Conservation (phyloP, 2,888 invertebrate species). For the Melikaiella ostensackeni region DNA sequence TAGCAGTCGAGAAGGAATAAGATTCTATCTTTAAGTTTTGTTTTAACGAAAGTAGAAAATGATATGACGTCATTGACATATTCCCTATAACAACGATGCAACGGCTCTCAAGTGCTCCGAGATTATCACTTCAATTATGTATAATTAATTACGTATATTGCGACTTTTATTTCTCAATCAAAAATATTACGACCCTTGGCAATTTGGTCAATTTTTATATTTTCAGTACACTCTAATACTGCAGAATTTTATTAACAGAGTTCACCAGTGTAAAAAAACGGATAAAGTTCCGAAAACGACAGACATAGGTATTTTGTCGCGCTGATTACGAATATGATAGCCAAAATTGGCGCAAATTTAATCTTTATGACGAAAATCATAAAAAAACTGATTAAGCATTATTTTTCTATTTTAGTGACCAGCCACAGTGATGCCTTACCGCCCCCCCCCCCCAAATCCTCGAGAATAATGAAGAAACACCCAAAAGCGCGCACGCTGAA, state of each 20-base stretch:
- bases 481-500: too few relatives aligned
- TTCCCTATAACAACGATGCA: conserved; percentile 12
- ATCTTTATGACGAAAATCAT: too few relatives aligned
- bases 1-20: conserved; percentile 27
- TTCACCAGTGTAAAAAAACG: background rate
- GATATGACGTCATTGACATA: conserved; percentile 18
- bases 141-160: conserved; percentile 14
- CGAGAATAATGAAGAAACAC: too few relatives aligned
- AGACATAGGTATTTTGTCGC: too few relatives aligned
- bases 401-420: too few relatives aligned
- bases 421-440: too few relatives aligned
- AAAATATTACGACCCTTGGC: conserved; percentile 4
- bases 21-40: conserved; percentile 19
- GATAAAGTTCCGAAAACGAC: too few relatives aligned
- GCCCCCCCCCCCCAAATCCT: too few relatives aligned
- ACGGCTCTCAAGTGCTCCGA: conserved; percentile 11
- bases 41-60: conserved; percentile 12
- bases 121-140: background rate
- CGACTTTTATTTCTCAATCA: background rate
- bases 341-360: too few relatives aligned
- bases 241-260: background rate
- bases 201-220: conserved; percentile 5
- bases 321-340: too few relatives aligned
- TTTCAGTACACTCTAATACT: background rate
- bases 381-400: too few relatives aligned